A percentile compares a stretch with the other conserved stretches of the same genome.
Evolutionary conservation across 2,113 vertebrate genomes (phyloP).

Genomic region (Perca schrenkii): DNA sequence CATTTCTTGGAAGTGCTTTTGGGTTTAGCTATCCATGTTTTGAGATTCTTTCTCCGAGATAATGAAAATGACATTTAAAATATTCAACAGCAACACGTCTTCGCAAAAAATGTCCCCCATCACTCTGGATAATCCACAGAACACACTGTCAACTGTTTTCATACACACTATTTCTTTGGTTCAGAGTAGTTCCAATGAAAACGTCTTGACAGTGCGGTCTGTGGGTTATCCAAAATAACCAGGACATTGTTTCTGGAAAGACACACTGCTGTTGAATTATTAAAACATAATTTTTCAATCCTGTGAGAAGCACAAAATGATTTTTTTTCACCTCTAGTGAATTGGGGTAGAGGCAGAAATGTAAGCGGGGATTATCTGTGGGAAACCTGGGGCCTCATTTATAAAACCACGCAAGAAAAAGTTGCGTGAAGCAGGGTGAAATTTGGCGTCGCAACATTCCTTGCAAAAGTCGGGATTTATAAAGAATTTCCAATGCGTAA

Average conservation of each 20-base stretch:
- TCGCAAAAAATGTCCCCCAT: neutral
- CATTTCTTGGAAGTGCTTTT: neutral
- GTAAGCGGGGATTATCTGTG: neutral
- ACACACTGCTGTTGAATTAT: constrained; percentile 33
- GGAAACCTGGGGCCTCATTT: neutral
- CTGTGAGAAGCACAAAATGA: neutral
- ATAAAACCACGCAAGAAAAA: no score
- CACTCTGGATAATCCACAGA: neutral
- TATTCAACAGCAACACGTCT: neutral
- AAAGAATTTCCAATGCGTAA: no score
- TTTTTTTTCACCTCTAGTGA: neutral
- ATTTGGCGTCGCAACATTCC: no score
- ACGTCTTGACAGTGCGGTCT: neutral
- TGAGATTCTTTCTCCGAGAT: neutral
- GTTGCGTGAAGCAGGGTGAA: no score
- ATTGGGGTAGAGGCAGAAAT: neutral
- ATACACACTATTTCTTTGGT: neutral
- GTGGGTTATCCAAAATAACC: constrained; percentile 10
- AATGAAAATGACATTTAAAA: neutral
- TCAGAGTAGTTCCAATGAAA: neutral
- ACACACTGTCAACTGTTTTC: neutral
- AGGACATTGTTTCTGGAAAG: constrained; percentile 18
- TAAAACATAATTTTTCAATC: constrained; percentile 21
- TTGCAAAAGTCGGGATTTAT: no score
- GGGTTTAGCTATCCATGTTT: neutral